Evolutionary conservation across 2,888 invertebrate genomes (phyloP).

Genomic region (Sesamia inferens): DNA sequence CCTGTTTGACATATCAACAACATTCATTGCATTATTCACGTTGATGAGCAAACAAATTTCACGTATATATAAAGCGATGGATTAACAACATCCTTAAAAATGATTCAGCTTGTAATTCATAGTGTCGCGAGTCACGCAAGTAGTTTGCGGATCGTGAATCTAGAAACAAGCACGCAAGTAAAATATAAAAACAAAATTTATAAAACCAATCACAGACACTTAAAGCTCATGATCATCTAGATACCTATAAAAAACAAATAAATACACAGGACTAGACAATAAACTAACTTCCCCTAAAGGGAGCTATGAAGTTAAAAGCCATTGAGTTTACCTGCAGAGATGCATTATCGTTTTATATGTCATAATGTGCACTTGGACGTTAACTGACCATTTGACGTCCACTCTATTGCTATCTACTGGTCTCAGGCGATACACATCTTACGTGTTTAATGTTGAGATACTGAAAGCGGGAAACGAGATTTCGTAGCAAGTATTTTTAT

Average conservation of each 20-base stretch:
- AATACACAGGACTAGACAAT: conserved; percentile 12
- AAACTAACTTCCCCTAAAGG: conserved; percentile 30
- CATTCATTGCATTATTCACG: background rate
- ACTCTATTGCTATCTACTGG: conserved; percentile 40
- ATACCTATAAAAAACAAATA: background rate
- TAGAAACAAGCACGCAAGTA: background rate
- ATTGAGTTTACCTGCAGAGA: conserved; percentile 46
- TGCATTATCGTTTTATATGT: conserved; percentile 58
- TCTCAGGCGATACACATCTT: conserved; percentile 21
- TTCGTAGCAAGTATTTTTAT: background rate
- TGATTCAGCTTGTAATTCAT: background rate
- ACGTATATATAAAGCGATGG: background rate
- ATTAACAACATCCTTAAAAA: background rate
- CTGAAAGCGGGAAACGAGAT: background rate
- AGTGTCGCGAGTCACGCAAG: background rate
- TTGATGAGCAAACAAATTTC: background rate
- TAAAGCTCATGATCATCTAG: background rate
- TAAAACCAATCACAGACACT: background rate
- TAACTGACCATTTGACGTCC: conserved; percentile 49
- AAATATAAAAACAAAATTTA: background rate
- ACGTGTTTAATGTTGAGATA: conserved; percentile 12
- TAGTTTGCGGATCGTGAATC: background rate
- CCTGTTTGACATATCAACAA: background rate
- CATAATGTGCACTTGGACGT: conserved; percentile 48
- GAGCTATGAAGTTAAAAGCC: conserved; percentile 58